Conservation (phyloP, 2,888 invertebrate genomes). For the Agonopterix subpropinquella region DNA sequence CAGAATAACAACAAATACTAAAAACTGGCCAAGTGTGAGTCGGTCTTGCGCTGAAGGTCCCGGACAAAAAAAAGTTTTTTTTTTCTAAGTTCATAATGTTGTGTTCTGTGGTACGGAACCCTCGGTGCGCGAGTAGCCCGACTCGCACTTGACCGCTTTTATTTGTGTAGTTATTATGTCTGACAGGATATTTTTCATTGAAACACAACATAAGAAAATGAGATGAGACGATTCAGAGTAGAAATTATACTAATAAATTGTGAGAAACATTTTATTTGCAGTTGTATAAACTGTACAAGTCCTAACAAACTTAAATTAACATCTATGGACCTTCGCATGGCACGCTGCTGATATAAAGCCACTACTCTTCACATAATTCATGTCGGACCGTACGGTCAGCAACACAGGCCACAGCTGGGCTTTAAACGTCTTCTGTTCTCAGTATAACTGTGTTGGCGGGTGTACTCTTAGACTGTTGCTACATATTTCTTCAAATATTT, state of each 20-base stretch:
- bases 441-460: slow-evolving; percentile 4
- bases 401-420: slow-evolving; percentile 1
- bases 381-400: slow-evolving; percentile 1
- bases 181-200: too few species aligned
- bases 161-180: too few species aligned
- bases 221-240: neutral
- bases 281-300: slow-evolving; percentile 77
- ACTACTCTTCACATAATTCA: slow-evolving; percentile 8
- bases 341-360: slow-evolving; percentile 55
- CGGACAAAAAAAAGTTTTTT: too few species aligned
- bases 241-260: slow-evolving; percentile 38
- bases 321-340: slow-evolving; percentile 74
- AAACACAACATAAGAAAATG: too few species aligned
- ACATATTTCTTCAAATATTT: slow-evolving; percentile 27
- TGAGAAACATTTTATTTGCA: slow-evolving; percentile 74
- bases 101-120: too few species aligned
- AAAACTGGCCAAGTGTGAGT: too few species aligned
- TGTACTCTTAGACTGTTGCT: slow-evolving; percentile 33
- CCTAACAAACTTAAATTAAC: slow-evolving; percentile 74
- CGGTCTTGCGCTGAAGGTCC: too few species aligned
- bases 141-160: too few species aligned
- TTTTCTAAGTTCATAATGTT: too few species aligned
- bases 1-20: too few species aligned
- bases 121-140: too few species aligned
- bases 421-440: neutral